These are phyloP conservation scores for Enteromius anoplus DNA, from an alignment of 2,797 vertebrate species.

Conservation along the genomic window DNA sequence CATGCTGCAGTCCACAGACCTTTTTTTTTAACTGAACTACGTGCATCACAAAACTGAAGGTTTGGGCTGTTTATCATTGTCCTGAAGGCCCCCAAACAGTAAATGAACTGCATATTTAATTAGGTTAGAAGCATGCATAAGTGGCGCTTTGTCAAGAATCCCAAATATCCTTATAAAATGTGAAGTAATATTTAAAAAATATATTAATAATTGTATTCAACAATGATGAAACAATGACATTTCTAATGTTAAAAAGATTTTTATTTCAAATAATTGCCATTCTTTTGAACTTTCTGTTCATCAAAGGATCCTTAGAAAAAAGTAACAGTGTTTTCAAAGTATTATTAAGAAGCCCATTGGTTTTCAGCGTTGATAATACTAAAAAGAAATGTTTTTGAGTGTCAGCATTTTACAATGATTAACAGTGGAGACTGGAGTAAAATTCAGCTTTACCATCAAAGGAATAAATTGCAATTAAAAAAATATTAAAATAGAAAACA, in stretches of 20 bases:
- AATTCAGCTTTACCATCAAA: not conserved
- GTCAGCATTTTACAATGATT: not conserved
- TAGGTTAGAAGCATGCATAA: not conserved
- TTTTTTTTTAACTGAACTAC: not conserved
- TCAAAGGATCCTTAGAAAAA: not conserved
- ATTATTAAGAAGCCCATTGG: not conserved
- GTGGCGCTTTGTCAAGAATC: not conserved
- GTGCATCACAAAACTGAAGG: not conserved
- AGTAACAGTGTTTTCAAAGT: not conserved
- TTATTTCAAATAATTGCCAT: not conserved
- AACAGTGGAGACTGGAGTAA: not conserved
- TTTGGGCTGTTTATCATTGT: conserved; percentile 10
- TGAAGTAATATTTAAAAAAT: not conserved
- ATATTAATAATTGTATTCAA: not conserved
- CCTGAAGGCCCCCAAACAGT: not conserved
- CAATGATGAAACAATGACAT: not conserved
- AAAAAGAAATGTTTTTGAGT: not conserved
- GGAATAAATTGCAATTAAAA: not conserved
- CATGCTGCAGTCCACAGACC: conserved; percentile 1
- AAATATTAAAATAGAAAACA: not conserved
- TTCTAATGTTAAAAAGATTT: not conserved
- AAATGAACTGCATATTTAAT: not conserved
- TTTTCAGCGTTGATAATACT: not conserved
- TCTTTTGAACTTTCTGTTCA: conserved; percentile 1
- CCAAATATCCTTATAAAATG: not conserved